Percentiles rank a stretch among this genome's conserved stretches.
phyloP scores from a whole-genome alignment of 1,140 invertebrate genomes.

The Lepidotrigona ventralis region DNA sequence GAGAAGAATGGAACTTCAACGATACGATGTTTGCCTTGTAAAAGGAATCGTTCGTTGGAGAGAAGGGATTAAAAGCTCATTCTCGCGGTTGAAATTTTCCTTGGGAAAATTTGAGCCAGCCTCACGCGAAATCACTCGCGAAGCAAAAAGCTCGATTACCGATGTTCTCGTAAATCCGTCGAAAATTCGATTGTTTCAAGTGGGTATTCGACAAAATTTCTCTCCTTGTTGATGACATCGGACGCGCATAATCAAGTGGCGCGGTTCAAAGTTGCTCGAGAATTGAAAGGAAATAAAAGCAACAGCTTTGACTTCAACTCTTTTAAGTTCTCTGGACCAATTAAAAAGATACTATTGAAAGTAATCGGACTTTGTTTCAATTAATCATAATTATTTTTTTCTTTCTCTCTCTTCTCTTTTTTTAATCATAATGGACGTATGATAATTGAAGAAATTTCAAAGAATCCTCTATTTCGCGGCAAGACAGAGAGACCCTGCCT shows the following conservation, averaged over 20 bases:
- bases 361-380: neutral
- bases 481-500: too few species aligned
- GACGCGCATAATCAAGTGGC: neutral
- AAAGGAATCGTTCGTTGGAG: constrained; percentile 2
- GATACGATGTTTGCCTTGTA: constrained; percentile 10
- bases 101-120: neutral
- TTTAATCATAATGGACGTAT: neutral
- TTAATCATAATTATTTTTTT: neutral
- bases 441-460: neutral
- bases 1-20: constrained; percentile 13
- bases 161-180: constrained; percentile 7
- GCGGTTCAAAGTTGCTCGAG: neutral
- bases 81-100: constrained; percentile 4
- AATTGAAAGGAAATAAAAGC: neutral
- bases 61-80: constrained; percentile 17
- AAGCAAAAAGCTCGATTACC: neutral
- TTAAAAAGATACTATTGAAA: neutral
- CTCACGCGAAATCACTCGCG: neutral
- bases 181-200: neutral
- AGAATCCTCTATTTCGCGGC: neutral
- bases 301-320: too few species aligned
- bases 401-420: too few species aligned
- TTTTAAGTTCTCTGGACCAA: too few species aligned
- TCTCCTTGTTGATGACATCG: neutral
- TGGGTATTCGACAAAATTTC: neutral